Evolutionary conservation across 23 tunicate genomes (phyloP).

Genomic region (Styela clava): DNA sequence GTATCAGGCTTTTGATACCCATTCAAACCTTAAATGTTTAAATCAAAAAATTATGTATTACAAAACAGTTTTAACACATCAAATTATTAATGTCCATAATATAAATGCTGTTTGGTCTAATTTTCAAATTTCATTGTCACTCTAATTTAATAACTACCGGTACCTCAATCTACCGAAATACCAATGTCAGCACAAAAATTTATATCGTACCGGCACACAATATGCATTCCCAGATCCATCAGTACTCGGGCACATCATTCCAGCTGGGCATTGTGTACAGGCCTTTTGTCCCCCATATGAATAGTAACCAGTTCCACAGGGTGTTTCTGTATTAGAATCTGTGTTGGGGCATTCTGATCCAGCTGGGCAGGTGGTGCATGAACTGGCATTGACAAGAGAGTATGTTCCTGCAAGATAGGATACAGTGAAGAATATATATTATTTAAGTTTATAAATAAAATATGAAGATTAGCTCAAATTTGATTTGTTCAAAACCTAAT

Average conservation of each 20-base stretch:
- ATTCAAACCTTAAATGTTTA: too few relatives aligned
- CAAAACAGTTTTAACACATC: too few relatives aligned
- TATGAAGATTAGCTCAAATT: not conserved
- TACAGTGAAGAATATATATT: not conserved
- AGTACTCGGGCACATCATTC: constrained; percentile 48
- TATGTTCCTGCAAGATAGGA: constrained; percentile 54
- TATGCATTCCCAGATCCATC: constrained; percentile 69
- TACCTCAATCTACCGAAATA: too few relatives aligned
- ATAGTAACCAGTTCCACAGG: constrained; percentile 54
- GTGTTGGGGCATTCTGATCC: constrained; percentile 74
- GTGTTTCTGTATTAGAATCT: constrained; percentile 18
- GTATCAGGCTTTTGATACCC: too few relatives aligned
- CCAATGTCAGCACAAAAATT: too few relatives aligned
- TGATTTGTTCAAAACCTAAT: not conserved
- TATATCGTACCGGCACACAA: constrained; percentile 68
- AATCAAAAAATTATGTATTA: too few relatives aligned
- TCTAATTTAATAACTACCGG: not conserved
- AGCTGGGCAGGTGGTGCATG: constrained; percentile 65
- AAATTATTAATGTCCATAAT: too few relatives aligned
- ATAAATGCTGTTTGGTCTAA: too few relatives aligned
- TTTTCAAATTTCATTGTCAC: not conserved
- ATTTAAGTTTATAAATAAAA: not conserved
- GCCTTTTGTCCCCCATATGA: constrained; percentile 53
- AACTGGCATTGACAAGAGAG: constrained; percentile 38
- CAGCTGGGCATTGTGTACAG: constrained; percentile 86